Evolutionary conservation across 2,797 vertebrate species (phyloP), one percentile per base, ranked within the genome.

Genomic region (Xyrichtys novacula): DNA sequence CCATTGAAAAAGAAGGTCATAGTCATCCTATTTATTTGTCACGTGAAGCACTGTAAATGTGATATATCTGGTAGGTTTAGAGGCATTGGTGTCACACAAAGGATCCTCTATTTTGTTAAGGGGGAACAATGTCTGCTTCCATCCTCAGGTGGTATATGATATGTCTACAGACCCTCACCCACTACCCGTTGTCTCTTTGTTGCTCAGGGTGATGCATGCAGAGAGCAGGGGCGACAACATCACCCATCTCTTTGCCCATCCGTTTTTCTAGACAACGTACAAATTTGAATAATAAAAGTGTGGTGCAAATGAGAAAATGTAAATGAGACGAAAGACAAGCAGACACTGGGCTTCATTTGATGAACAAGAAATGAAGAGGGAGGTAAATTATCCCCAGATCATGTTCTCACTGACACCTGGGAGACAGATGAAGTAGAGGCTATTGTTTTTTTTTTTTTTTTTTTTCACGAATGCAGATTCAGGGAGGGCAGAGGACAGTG

Each of bases 241-340:
- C 48, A 25, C 12, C 47, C 53, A 34, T 65, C 65, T 38, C 19
- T 40, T 43, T 15, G 14, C 28, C 36, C 6, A 39, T 72, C 54
- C 20, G 1, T 59, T 71, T 69, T 81, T 81, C 50, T 39, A 11
- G 55, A 84, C 85, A 85, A 85, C 75, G 75, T 75, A 39, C 53
- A 12, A 74, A 92, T 93, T 91, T 90, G 74, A 93, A 94, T 93
- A 62, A 93, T 91, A 90, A 92, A 93, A 91, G 90, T 93, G 78
- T 2, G 1, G 38, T 72, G 68, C 82, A 92, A 91, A 93, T 93
- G 91, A 93, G 88, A 92, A 94, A 88, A 92, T 93, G 91, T 89
- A 90, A 91, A 94, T 90, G 71, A 86, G 84, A 65, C 52, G 9
- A 60, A 76, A 50, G 68, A 80, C 32, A 29, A 32, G 66, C 68